Evolutionary conservation across 1,140 invertebrate genomes (phyloP).

Genomic region (Thalassaphorura encarpata): DNA sequence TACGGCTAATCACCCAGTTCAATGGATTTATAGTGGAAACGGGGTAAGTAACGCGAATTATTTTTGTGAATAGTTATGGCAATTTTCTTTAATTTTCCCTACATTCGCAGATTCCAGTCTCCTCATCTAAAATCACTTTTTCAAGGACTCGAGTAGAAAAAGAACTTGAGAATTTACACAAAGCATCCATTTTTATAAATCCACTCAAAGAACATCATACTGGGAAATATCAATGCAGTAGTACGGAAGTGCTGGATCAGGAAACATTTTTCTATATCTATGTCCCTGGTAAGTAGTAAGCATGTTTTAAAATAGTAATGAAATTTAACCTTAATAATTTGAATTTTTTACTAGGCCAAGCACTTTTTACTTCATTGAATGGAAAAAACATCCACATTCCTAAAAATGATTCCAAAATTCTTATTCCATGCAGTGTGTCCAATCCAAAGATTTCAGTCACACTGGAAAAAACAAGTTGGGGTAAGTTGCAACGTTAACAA

Average conservation of each 20-base stretch:
- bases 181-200: slow-evolving; percentile 16
- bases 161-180: slow-evolving; percentile 3
- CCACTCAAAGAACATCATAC: slow-evolving; percentile 25
- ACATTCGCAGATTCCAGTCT: slow-evolving; percentile 13
- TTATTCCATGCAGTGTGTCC: slow-evolving; percentile 25
- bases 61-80: neutral
- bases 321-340: neutral
- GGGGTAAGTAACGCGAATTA: slow-evolving; percentile 10
- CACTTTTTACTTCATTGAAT: slow-evolving; percentile 10
- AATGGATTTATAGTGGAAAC: slow-evolving; percentile 26
- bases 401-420: slow-evolving; percentile 18
- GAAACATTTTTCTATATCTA: slow-evolving; percentile 20
- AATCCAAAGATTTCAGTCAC: slow-evolving; percentile 17
- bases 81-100: neutral
- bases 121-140: slow-evolving; percentile 13
- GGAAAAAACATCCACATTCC: slow-evolving; percentile 19
- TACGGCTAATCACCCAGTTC: slow-evolving; percentile 17
- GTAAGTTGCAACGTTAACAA: slow-evolving; percentile 12
- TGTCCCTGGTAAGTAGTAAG: slow-evolving; percentile 21
- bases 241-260: slow-evolving; percentile 5
- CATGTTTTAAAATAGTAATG: no score
- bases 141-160: no score
- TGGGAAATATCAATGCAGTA: slow-evolving; percentile 23
- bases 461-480: slow-evolving; percentile 20
- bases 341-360: slow-evolving; percentile 7